Evolutionary conservation across 2,888 invertebrate species (phyloP), one percentile per base, ranked within the genome.

Genomic region (Phalera bucephala): DNA sequence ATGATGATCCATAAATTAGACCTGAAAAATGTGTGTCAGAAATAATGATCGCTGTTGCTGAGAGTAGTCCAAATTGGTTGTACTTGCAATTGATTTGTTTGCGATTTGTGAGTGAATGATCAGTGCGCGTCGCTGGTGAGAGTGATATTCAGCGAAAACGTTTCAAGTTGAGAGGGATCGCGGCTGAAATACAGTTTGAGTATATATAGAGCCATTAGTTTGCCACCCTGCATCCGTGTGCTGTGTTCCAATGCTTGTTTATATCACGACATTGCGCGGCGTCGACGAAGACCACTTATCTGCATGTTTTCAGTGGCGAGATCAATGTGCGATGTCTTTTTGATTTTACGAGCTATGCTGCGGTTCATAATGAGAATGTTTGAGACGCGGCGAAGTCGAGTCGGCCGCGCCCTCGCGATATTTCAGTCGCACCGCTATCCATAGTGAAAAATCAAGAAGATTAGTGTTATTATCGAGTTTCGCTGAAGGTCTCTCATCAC

Each of bases 401-500:
- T 50, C 55, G 56, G 67, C 60, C 68, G 64, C 67, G 48, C 53
- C 48, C 54, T 40, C 64, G 63, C 63, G 54, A 44, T 52, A 53
- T 52, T 54, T 54, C 64, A 65, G 63, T 69, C 77, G 79, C 77
- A 69, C 75, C 80, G 78, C 79, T 76, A 77, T 80, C 83, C 85
- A 84, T 84, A 85, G 84, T 84, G 84, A 81, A 71, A 73, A 80
- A 83, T 82, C 82, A 72, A 77, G 77, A 70, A 80, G 78, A 77
- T 77, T 70, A 65, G 63, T 75, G 69, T 67, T 67, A 64, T 73
- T 65, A 55, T 68, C 67, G 70, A 75, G 85, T 86, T 84, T 87
- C 88, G 88, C 88, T 88, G 88, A 88, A 87, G 82, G 86, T 88
- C 87, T 83, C 87, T 88, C 88, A 80, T 80, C 83, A 79, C 85